Evolutionary conservation across 2,888 invertebrate genomes (phyloP).

Genomic region (Agriopis aurantiaria): DNA sequence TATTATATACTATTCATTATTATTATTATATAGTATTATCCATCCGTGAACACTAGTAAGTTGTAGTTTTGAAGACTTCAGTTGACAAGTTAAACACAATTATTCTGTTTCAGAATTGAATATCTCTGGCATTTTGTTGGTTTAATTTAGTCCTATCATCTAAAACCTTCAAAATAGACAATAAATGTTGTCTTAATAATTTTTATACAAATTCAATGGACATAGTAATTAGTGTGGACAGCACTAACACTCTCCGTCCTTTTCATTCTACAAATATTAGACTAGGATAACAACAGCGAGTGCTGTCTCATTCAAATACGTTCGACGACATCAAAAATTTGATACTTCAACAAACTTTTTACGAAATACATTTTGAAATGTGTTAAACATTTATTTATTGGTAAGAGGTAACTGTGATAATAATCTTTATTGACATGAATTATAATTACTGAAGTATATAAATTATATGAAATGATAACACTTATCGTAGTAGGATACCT

Average conservation of each 20-base stretch:
- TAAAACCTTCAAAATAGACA: not conserved
- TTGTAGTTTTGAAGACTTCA: slow-evolving; percentile 10
- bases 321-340: not conserved
- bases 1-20: not conserved
- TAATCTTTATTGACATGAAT: slow-evolving; percentile 4
- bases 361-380: slow-evolving; percentile 1
- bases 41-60: slow-evolving; percentile 26
- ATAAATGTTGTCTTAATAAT: not conserved
- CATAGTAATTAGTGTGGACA: not conserved
- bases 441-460: slow-evolving; percentile 10
- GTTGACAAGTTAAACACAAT: not conserved
- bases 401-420: slow-evolving; percentile 13
- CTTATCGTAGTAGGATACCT: slow-evolving; percentile 28
- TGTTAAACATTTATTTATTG: not conserved
- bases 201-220: slow-evolving; percentile 11
- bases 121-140: not conserved
- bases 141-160: not conserved
- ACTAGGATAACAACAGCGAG: not conserved
- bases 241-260: not conserved
- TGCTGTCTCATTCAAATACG: not conserved
- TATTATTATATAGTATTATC: slow-evolving; percentile 12
- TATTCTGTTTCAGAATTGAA: too few relatives aligned
- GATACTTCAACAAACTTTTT: not conserved
- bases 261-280: not conserved
- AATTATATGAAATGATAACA: slow-evolving; percentile 27